A percentile compares a stretch with the other conserved stretches of the same genome.
phyloP scores from a whole-genome alignment of 2,113 vertebrate species.

The Notarius quadriscutis region DNA sequence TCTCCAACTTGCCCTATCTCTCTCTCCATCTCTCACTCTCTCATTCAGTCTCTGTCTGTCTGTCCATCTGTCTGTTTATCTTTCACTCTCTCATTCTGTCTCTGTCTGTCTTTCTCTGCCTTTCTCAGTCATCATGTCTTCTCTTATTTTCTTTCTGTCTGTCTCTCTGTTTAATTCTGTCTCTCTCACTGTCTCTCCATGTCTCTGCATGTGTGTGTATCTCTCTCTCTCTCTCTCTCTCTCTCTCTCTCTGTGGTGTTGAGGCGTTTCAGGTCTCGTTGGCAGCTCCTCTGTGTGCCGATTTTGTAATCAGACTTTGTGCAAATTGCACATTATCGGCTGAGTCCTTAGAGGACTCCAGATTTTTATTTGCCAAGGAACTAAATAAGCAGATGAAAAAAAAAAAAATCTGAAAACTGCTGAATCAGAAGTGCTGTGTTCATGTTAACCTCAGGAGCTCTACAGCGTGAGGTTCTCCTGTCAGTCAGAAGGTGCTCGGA shows the following conservation, averaged over 20 bases:
- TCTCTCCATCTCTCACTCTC: too few species aligned
- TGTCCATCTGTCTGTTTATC: too few species aligned
- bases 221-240: neutral
- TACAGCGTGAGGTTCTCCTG: neutral
- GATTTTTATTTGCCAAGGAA: constrained; percentile 30
- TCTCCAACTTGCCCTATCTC: too few species aligned
- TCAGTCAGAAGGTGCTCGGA: neutral
- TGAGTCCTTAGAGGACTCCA: constrained; percentile 29
- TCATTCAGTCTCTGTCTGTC: too few species aligned
- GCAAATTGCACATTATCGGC: constrained; percentile 48
- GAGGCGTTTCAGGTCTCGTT: constrained; percentile 27
- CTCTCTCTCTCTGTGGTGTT: neutral
- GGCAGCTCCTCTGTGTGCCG: constrained; percentile 35
- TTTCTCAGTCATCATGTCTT: too few species aligned
- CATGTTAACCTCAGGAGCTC: neutral
- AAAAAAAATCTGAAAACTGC: constrained; percentile 15
- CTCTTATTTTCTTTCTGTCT: too few species aligned
- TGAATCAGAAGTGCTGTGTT: constrained; percentile 27
- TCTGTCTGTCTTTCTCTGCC: too few species aligned
- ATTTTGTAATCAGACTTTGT: constrained; percentile 53
- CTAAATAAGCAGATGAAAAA: constrained; percentile 1
- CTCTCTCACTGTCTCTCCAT: too few species aligned
- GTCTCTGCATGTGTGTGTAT: too few species aligned
- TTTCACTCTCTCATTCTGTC: too few species aligned
- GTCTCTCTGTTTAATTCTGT: too few species aligned